Evolutionary conservation across 2,888 invertebrate genomes (phyloP).

Genomic region (Ennomos erosarius): DNA sequence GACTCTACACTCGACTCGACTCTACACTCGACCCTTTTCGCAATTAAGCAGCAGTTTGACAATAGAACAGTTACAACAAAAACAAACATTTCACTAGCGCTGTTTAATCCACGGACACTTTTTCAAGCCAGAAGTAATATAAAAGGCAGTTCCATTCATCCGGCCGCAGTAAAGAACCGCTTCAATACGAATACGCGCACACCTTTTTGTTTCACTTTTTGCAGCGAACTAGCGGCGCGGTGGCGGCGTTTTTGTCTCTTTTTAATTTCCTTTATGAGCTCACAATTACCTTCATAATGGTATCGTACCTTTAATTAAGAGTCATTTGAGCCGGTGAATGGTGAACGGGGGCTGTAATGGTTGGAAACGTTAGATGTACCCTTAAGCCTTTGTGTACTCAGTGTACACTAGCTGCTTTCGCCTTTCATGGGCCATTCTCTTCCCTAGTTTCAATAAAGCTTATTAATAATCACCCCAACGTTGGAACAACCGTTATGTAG

Average conservation of each 20-base stretch:
- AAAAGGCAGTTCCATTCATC: conserved; percentile 48
- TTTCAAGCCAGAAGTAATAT: conserved; percentile 26
- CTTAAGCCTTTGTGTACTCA: conserved; percentile 72
- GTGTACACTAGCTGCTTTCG: conserved; percentile 64
- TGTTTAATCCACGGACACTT: conserved; percentile 28
- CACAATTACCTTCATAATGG: conserved; percentile 80
- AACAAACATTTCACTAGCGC: conserved; percentile 30
- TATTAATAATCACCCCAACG: conserved; percentile 65
- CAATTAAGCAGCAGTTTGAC: neutral
- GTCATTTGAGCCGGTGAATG: conserved; percentile 75
- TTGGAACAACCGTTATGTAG: conserved; percentile 50
- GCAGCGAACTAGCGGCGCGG: conserved; percentile 47
- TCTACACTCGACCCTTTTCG: no score
- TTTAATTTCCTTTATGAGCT: conserved; percentile 81
- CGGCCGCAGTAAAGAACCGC: conserved; percentile 44
- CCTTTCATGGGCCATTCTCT: conserved; percentile 68
- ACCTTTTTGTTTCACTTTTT: conserved; percentile 56
- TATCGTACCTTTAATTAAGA: conserved; percentile 80
- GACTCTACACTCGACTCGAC: no score
- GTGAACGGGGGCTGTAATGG: conserved; percentile 72
- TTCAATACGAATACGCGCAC: conserved; percentile 43
- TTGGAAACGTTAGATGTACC: conserved; percentile 70
- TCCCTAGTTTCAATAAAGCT: conserved; percentile 59
- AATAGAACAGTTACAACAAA: conserved; percentile 23
- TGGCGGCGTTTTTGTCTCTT: conserved; percentile 66